These are phyloP conservation scores for Aphrophora alni DNA, from an alignment of 2,888 invertebrate species.

Conservation along the genomic window DNA sequence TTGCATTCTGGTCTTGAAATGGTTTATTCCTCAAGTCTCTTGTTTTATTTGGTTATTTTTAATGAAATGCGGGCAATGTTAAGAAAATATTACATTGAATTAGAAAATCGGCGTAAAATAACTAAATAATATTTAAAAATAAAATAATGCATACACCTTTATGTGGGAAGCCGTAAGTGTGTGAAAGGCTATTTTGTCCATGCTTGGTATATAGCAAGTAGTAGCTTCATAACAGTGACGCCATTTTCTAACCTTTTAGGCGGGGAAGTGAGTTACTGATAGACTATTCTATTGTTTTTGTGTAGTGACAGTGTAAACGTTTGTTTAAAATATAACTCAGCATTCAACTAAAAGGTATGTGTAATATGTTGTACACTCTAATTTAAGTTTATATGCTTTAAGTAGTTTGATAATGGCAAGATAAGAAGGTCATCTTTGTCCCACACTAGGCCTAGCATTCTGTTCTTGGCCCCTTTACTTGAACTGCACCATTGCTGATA, in stretches of 20 bases:
- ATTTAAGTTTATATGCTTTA: neutral
- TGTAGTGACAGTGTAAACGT: neutral
- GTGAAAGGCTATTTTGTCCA: neutral
- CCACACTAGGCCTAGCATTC: neutral
- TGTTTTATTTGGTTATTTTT: neutral
- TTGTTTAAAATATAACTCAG: neutral
- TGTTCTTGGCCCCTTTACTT: constrained; percentile 2
- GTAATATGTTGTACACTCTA: neutral
- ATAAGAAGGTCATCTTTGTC: constrained; percentile 27
- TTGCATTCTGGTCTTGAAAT: constrained; percentile 30
- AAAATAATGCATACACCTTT: neutral
- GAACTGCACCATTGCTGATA: constrained; percentile 1
- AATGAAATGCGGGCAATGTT: constrained; percentile 1
- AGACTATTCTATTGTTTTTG: constrained; percentile 22
- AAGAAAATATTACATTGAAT: neutral
- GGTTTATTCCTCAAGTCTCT: constrained; percentile 1
- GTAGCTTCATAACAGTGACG: constrained; percentile 35
- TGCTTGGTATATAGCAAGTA: neutral
- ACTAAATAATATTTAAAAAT: constrained; percentile 3
- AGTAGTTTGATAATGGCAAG: neutral
- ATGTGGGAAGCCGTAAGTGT: neutral
- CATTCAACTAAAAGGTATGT: neutral
- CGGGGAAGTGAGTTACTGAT: constrained; percentile 35
- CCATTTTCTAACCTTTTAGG: constrained; percentile 43
- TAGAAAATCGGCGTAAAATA: neutral